Evolutionary conservation across 2,113 vertebrate genomes (phyloP), one percentile per base, ranked within the genome.

Genomic region (Ondatra zibethicus): DNA sequence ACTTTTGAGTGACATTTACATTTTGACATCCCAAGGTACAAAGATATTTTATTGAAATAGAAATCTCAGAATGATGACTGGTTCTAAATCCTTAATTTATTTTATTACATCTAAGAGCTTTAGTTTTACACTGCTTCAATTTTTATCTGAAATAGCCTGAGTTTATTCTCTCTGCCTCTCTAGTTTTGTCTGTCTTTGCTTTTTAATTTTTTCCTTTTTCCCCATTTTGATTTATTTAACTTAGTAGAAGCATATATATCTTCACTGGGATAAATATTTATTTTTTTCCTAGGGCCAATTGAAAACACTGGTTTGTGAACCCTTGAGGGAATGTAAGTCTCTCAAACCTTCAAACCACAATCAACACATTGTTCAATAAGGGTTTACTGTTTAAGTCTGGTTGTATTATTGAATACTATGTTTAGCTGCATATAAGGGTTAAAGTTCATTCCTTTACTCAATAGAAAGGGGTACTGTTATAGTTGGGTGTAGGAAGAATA

Each of bases 391-490:
- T 92, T 84, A 27, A 70, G 27, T 75, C 55, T 66, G 47, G 39
- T 45, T 65, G 10, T 42, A 47, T 52, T 95, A 16, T 92, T 86
- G 23, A 88, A 85, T 52, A 70, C 80, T 63, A 85, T 45, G 63
- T 92, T 73, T 77, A 96, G 86, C 55, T 93, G 12, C 47, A 50
- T 68, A 55, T 52, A 80, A 93, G 63, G 17, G 58, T 58, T 21
- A 55, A 47, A 52, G 52, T 47, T 85, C 58, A 72, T 12, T 92
- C 85, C 10, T 45, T 81, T 86, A 70, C 4, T 65, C 75, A 63
- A n/a, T 90, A 33, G 39, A 95, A 93, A 93, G n/a, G 36, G 36
- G 14, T 36, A 33, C 19, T 66, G 55, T 80, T 55, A 14, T 39
- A 14, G n/a, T 52, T n/a, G 63, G 19, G 21, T 33, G 1, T 33